phyloP scores from a whole-genome alignment of 2,888 invertebrate genomes.

The Agonopterix arenella region DNA sequence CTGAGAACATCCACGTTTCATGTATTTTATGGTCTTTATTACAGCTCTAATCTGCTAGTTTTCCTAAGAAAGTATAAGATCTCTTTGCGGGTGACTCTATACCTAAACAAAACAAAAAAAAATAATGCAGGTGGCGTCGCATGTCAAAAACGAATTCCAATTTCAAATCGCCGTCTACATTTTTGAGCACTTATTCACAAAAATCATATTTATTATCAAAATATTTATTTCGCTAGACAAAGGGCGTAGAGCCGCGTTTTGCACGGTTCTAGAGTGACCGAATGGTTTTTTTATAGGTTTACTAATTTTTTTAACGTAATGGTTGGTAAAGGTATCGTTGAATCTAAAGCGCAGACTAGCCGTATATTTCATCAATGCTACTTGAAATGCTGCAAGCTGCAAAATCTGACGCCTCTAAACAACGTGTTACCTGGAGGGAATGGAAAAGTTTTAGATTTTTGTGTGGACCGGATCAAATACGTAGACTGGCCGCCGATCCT shows the following conservation, averaged over 20 bases:
- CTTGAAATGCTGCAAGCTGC: conserved; percentile 68
- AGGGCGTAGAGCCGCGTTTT: conserved; percentile 20
- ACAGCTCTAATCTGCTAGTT: too few species aligned
- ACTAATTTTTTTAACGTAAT: conserved; percentile 36
- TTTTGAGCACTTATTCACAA: conserved; percentile 42
- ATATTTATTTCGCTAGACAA: conserved; percentile 25
- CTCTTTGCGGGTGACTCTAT: too few species aligned
- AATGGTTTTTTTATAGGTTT: conserved; percentile 43
- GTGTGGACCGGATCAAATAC: conserved; percentile 84
- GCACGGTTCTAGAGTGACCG: conserved; percentile 21
- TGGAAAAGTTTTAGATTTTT: conserved; percentile 80
- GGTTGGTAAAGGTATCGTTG: conserved; percentile 63
- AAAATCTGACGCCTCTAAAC: conserved; percentile 60
- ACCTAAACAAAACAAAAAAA: too few species aligned
- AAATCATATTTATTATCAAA: conserved; percentile 34
- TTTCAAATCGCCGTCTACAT: conserved; percentile 40
- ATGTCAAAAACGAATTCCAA: conserved; percentile 29
- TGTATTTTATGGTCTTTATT: too few species aligned
- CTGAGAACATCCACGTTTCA: too few species aligned
- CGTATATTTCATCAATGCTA: conserved; percentile 70
- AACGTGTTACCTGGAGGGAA: conserved; percentile 59
- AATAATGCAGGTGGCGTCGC: too few species aligned
- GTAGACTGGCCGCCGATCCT: conserved; percentile 86
- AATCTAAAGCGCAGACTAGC: conserved; percentile 43
- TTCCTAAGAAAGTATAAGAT: too few species aligned